These are phyloP conservation scores for Eumeta japonica DNA, from an alignment of 1,140 invertebrate species.

Conservation along the genomic window DNA sequence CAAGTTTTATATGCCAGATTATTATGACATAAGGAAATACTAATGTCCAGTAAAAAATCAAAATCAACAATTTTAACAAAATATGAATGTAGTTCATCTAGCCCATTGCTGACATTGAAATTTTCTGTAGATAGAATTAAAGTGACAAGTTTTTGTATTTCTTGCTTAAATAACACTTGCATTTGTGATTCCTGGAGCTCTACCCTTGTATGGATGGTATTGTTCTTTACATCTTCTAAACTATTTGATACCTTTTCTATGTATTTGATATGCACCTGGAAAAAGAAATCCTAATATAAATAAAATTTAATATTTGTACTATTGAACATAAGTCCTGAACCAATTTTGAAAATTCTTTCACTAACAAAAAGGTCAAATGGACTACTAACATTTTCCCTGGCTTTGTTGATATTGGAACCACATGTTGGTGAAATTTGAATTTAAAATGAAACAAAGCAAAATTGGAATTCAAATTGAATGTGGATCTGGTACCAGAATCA, in stretches of 20 bases:
- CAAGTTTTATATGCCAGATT: constrained; percentile 34
- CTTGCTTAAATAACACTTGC: constrained; percentile 30
- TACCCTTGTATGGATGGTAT: constrained; percentile 8
- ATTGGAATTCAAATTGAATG: constrained; percentile 1
- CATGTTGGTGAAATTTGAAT: no score
- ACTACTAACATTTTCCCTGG: not conserved
- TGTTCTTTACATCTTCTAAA: constrained; percentile 1
- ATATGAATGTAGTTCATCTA: constrained; percentile 21
- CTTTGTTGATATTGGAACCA: no score
- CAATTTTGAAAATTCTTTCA: not conserved
- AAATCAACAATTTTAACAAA: constrained; percentile 36
- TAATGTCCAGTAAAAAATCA: constrained; percentile 23
- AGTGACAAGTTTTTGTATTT: constrained; percentile 27
- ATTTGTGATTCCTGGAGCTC: constrained; percentile 16
- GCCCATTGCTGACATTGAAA: constrained; percentile 13
- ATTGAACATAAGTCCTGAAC: no score
- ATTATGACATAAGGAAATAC: constrained; percentile 28
- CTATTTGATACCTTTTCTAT: constrained; percentile 11
- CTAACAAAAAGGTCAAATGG: not conserved
- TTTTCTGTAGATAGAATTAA: constrained; percentile 13
- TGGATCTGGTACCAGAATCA: not conserved
- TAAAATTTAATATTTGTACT: no score
- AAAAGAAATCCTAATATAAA: no score
- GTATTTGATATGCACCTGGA: constrained; percentile 19
- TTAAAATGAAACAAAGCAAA: not conserved